Conservation (phyloP, 2,113 vertebrate genomes). For the Vulpes vulpes region DNA sequence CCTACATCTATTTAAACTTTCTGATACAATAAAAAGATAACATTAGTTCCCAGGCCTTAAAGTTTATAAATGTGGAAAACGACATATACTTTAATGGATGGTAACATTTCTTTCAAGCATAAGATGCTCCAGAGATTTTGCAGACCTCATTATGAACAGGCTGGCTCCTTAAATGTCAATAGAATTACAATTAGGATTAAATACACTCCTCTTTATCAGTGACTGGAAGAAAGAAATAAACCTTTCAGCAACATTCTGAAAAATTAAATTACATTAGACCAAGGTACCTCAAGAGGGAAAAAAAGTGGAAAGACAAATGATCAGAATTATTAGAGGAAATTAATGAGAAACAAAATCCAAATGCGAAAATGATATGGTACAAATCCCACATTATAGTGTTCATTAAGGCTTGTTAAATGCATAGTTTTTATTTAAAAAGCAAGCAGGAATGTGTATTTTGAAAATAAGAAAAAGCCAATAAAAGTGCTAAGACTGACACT, state of each 20-base stretch:
- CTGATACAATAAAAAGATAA: slow-evolving; percentile 25
- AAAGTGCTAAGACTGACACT: background rate
- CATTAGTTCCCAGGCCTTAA: background rate
- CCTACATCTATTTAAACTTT: background rate
- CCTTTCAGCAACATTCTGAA: background rate
- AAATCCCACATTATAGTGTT: background rate
- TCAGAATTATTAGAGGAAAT: background rate
- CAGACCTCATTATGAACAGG: background rate
- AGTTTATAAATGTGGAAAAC: slow-evolving; percentile 30
- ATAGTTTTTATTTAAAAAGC: background rate
- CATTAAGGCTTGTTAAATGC: background rate
- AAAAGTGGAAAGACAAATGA: background rate
- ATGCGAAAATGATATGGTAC: background rate
- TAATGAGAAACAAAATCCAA: background rate
- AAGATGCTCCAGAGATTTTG: slow-evolving; percentile 17
- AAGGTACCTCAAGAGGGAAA: background rate
- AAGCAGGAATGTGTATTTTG: background rate
- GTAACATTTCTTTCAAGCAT: slow-evolving; percentile 18
- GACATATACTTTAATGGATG: background rate
- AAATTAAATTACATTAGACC: slow-evolving; percentile 44
- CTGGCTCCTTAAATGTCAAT: background rate
- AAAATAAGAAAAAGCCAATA: background rate
- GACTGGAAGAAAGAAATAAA: slow-evolving; percentile 44
- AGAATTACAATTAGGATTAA: slow-evolving; percentile 47
- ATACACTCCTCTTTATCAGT: background rate